Evolutionary conservation across 2,888 invertebrate species (phyloP), one percentile per base, ranked within the genome.

Genomic region (Adineta ricciae): DNA sequence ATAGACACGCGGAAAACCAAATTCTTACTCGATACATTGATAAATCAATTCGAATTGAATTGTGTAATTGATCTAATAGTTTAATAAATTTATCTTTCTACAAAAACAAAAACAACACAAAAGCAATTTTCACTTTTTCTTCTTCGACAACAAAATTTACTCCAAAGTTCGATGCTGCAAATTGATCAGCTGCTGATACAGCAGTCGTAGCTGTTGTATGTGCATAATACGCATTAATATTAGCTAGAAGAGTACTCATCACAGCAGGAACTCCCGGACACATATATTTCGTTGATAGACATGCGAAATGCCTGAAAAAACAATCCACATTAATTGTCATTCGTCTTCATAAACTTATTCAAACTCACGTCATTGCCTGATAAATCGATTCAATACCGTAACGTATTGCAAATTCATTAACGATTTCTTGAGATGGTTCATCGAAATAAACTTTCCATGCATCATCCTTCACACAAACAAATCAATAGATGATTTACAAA

Each of bases 391-490:
- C 99, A 88, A 99, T 97, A 86, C 99, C 99, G 91, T 98, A 99
- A 92, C 99, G 93, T 97, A 99, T 99, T 4, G 98, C 97, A 91
- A 99, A 99, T 91, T 99, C 99, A 89, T 99, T 98, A 0, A 98
- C 97, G 84, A 99, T 96, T 90, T 99, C 99, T 90, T 99, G 97
- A 1, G 96, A 96, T 78, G 95, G 95, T 88, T 97, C 96, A 89
- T 98, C 97, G 91, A 98, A 99, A 92, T 98, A 99, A 49, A 98
- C 93, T 91, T 98, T 99, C 98, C 98, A 99, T 0, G 96, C 96
- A 88, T 99, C 98, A 89, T 98, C 98, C 73, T 97, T 87, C n/a
- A n/a, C n/a, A n/a, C n/a, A n/a, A n/a, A n/a, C n/a, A n/a, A n/a
- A n/a, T 21, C 14, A 21, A 64, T 27, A 41, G 41, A 73, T n/a